Evolutionary conservation across 2,888 invertebrate species (phyloP), one percentile per base, ranked within the genome.

Genomic region (Ethmia dodecea): DNA sequence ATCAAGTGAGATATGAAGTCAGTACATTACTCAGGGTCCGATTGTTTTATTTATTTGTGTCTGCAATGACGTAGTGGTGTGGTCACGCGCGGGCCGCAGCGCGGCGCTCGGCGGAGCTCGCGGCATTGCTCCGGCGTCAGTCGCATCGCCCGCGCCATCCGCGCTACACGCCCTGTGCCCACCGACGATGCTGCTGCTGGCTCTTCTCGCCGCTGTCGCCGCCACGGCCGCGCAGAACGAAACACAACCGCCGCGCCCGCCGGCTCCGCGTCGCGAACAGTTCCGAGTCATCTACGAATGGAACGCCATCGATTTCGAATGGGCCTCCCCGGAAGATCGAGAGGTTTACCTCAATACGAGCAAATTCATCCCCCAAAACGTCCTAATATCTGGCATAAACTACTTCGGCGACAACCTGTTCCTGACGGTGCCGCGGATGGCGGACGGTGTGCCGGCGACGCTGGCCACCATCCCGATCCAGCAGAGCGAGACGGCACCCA

Each of bases 261-360:
- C 76, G 22, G 43, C 61, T 5, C 69, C 74, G 4, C 69, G 74
- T 37, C 78, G 81, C 38, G 84, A 86, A 59, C 89, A 89, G 59
- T 92, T 93, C 68, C 86, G 88, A 39, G 92, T 92, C 18, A 88
- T 91, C 39, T 91, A 91, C 72, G 91, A 93, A 76, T 93, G 93
- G 93, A 89, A 89, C 60, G 88, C 87, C 43, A 77, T 93, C 43
- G 91, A 93, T 60, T 92, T 90, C 73, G 88, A 89, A 16, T 93
- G 92, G 92, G 88, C 88, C 22, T 84, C 83, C 42, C 87, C 86
- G 31, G 88, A 84, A 45, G 80, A 81, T 11, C 87, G 88, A 43
- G 74, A 84, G 30, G 72, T 70, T 42, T 90, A 89, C 40, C 63
- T 89, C 41, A 81, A 84, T 55, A 83, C 84, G 30, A 88, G 88